Percentiles rank a stretch among this genome's conserved stretches.
Conservation (phyloP, 2,113 vertebrate genomes). For the Rhea pennata region DNA sequence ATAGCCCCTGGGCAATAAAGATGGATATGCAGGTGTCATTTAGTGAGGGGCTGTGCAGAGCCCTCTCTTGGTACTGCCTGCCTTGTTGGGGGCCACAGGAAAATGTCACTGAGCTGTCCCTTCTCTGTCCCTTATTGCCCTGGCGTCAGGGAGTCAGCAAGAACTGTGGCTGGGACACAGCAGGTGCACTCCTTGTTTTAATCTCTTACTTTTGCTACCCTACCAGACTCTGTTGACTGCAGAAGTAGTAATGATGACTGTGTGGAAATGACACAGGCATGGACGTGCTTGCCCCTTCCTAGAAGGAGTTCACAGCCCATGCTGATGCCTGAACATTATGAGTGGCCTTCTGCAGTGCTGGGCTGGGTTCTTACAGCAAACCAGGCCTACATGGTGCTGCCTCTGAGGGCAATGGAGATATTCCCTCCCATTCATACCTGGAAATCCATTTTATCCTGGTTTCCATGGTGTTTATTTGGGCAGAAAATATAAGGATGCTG, state of each 20-base stretch:
- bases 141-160: not conserved
- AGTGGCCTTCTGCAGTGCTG: fast-evolving
- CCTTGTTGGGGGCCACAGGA: not conserved
- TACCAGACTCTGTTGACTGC: no score
- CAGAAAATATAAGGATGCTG: not conserved
- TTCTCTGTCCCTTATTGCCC: not conserved
- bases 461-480: not conserved
- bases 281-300: not conserved
- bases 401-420: not conserved
- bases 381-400: not conserved
- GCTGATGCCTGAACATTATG: not conserved
- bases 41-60: not conserved
- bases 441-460: not conserved
- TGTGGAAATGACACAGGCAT: no score
- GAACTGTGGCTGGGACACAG: not conserved
- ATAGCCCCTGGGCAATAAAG: not conserved
- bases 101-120: not conserved
- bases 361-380: not conserved
- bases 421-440: not conserved
- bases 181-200: not conserved
- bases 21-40: fast-evolving
- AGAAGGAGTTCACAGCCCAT: not conserved
- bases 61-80: not conserved
- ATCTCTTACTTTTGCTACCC: not conserved
- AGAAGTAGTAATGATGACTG: not conserved